Conservation (phyloP, 2,888 invertebrate genomes). For the Azorinus chamasolen region DNA sequence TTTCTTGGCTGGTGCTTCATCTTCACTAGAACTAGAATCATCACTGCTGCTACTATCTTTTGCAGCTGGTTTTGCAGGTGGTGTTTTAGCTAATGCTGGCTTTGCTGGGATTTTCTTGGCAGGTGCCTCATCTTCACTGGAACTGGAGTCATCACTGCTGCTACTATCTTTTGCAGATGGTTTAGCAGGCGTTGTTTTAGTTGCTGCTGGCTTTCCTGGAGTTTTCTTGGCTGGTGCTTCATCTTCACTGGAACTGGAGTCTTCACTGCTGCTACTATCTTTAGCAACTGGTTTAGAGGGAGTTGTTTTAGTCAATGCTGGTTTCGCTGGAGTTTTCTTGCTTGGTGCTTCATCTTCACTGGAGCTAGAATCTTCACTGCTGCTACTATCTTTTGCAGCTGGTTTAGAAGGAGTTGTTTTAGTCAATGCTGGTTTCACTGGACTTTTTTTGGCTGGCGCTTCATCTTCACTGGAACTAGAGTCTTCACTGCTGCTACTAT, state of each 20-base stretch:
- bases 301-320: conserved; percentile 4
- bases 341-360: conserved; percentile 54
- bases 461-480: conserved; percentile 49
- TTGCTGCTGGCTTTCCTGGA: background rate
- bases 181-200: conserved; percentile 9
- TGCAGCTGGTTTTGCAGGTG: conserved; percentile 17
- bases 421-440: conserved; percentile 39
- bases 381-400: conserved; percentile 28
- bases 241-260: conserved; percentile 49
- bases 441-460: conserved; percentile 16
- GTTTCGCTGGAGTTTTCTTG: conserved; percentile 19
- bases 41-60: conserved; percentile 36
- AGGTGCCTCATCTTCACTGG: conserved; percentile 43
- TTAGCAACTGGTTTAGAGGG: conserved; percentile 15
- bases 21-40: conserved; percentile 35
- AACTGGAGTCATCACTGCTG: conserved; percentile 40
- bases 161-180: conserved; percentile 29
- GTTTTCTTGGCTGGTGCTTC: conserved; percentile 31
- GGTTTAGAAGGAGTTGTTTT: conserved; percentile 35
- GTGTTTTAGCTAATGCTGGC: conserved; percentile 53
- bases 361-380: conserved; percentile 45
- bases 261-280: conserved; percentile 39
- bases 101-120: conserved; percentile 31
- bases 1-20: conserved; percentile 47
- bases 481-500: conserved; percentile 35